Conservation (phyloP, 2,888 invertebrate genomes). For the Zaprionus lineosus region DNA sequence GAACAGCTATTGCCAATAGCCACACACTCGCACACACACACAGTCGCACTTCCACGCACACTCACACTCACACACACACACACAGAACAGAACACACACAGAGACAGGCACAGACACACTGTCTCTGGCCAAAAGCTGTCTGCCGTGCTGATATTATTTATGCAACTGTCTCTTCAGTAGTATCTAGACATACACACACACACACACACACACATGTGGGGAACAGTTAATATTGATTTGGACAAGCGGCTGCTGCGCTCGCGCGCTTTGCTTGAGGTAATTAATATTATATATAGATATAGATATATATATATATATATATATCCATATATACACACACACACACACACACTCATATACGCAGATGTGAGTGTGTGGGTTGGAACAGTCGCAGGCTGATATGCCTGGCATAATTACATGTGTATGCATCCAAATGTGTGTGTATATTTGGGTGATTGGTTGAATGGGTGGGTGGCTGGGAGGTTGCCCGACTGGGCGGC, state of each 20-base stretch:
- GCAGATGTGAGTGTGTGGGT: constrained; percentile 8
- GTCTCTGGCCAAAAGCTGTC: constrained; percentile 16
- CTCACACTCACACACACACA: constrained; percentile 1
- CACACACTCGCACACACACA: constrained; percentile 10
- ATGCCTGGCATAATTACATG: background rate
- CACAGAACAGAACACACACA: background rate
- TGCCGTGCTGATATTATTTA: background rate
- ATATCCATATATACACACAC: background rate
- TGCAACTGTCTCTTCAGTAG: constrained; percentile 33
- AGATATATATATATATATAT: background rate
- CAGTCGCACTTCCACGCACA: constrained; percentile 14
- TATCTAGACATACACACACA: background rate
- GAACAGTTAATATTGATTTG: constrained; percentile 75
- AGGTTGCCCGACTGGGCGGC: no score
- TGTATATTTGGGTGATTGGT: no score
- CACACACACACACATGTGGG: constrained; percentile 9
- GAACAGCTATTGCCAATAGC: constrained; percentile 20
- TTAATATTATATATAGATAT: constrained; percentile 41
- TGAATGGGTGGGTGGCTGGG: no score
- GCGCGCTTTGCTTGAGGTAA: constrained; percentile 59
- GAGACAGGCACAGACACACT: background rate
- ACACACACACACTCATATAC: background rate
- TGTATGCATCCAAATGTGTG: no score
- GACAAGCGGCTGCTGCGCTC: constrained; percentile 60
- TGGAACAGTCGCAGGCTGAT: no score